These are phyloP conservation scores for Bradynema listronoti DNA, from an alignment of 1,140 invertebrate genomes.

Conservation along the genomic window DNA sequence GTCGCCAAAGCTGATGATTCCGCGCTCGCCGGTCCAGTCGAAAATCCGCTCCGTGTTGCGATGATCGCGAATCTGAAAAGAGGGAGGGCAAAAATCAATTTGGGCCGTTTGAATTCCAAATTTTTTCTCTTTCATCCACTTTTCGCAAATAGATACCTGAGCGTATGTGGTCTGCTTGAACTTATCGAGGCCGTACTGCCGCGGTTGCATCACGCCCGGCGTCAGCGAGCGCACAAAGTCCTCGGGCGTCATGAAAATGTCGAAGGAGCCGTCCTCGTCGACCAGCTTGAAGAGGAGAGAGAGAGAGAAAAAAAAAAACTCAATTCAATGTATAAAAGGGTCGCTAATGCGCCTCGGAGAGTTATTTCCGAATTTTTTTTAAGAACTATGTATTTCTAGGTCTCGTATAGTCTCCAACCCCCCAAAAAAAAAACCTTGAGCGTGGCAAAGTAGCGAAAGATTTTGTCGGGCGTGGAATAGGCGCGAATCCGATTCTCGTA, in stretches of 20 bases:
- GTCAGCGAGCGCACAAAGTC: constrained; percentile 92
- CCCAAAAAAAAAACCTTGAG: constrained; percentile 82
- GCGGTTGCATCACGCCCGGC: constrained; percentile 93
- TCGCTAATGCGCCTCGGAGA: no score
- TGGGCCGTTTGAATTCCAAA: no score
- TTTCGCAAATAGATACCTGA: no score
- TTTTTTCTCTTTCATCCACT: no score
- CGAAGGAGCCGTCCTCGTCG: constrained; percentile 65
- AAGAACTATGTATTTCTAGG: no score
- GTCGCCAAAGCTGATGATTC: constrained; percentile 93
- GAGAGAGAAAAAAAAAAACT: no score
- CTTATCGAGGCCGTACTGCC: constrained; percentile 89
- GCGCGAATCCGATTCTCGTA: constrained; percentile 97
- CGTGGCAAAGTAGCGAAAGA: constrained; percentile 98
- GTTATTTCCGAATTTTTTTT: no score
- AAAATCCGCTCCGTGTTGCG: constrained; percentile 22
- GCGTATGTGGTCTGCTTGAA: no score
- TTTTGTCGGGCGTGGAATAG: constrained; percentile 98
- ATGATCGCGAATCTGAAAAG: no score
- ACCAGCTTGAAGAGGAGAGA: constrained; percentile 35
- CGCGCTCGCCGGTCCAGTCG: constrained; percentile 72
- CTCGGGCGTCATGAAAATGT: constrained; percentile 98
- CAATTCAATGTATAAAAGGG: no score
- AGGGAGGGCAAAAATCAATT: no score
- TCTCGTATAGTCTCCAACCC: no score